Base-by-base conservation (phyloP, 2,797 vertebrate species). In the Enteromius fasciolatus region DNA sequence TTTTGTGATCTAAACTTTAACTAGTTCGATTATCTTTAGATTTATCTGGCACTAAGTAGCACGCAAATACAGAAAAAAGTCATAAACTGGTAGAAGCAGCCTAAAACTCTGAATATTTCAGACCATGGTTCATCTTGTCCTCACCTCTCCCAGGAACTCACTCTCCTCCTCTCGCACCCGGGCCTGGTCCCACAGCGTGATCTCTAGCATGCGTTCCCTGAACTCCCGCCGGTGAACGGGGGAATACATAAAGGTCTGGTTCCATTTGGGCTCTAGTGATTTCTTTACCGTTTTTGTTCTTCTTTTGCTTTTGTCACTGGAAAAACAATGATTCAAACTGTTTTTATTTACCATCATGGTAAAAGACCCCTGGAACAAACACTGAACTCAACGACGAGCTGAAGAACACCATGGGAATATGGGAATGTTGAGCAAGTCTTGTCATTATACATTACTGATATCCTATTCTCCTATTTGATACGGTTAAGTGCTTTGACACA, bases 231-330 rank as follows among this genome's bases (percentile, higher is more conserved):
- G 96, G 87, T 97, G 97, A 76, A 99, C 96, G 1, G 97, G 97
- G 85, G 96, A 96, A 91, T 97, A 99, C 94, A 98, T 97, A 91
- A 99, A 99, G 54, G 98, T 99, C 94, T 99, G 98, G 92, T 97
- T 98, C 98, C 98, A 99, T 86, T 97, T 97, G 76, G 98, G 98
- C 86, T 99, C 98, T 90, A 97, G 78, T 0, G 96, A 96, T 92
- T 99, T 99, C 94, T 97, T 99, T 87, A 99, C 96, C 0, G 97
- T 99, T 94, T 99, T 99, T 69, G 97, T 99, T 93, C 98, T 96
- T 87, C 97, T 94, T 91, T 97, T 98, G 88, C 97, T 99, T 93
- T 97, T 97, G 91, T 98, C 82, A 31, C 98, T 99, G 94, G 92
- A 92, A 93, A 93, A 95, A 94, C 92, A 95, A 93, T 93, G 91